Base-by-base conservation (phyloP, 2,797 vertebrate genomes). In the Prunella strophiata region DNA sequence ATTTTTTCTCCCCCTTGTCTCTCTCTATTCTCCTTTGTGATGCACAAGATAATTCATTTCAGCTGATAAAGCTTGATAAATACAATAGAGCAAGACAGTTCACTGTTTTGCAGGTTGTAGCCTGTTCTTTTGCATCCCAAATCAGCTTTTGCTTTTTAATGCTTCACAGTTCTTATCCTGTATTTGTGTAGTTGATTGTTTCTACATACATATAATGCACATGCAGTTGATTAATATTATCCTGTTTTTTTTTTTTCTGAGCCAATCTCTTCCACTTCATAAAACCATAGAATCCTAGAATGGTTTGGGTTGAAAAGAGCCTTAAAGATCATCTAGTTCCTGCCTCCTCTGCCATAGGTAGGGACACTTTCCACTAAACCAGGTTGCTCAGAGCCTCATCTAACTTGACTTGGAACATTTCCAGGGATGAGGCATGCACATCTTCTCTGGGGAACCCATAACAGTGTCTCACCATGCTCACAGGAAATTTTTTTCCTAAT, bases 391-490 rank as follows among this genome's bases (percentile, higher is more conserved):
- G 26, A 57, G 30, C 36, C 16, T 18, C 12, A 36, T 78, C 34
- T 22, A 36, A 0, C 11, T 19, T 42, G 34, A 13, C 26, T 9
- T 83, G 40, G 57, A 71, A 22, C 10, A 13, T 7, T 66, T 32
- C 6, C 9, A 47, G 45, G 25, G 4, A 34, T 59, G 40, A 4
- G 13, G 29, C 38, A 78, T 29, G 13, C 18, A 9, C 23, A 57
- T 38, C 26, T 84, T 52, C 34, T 45, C 40, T 54, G 19, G 18
- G 30, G 7, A 71, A 6, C 25, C 15, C 66, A 40, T 58, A 4
- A 11, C 15, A 54, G 48, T 36, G 9, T 26, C 52, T 72, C 52
- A 42, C 13, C 16, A 15, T 0, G 0, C 9, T 27, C 26, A 36
- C 13, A 48, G 40, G 13, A 63, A 3, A 0, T 3, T 40, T 52